phyloP scores from a whole-genome alignment of 1,140 invertebrate species.

The Drosophila rhopaloa region DNA sequence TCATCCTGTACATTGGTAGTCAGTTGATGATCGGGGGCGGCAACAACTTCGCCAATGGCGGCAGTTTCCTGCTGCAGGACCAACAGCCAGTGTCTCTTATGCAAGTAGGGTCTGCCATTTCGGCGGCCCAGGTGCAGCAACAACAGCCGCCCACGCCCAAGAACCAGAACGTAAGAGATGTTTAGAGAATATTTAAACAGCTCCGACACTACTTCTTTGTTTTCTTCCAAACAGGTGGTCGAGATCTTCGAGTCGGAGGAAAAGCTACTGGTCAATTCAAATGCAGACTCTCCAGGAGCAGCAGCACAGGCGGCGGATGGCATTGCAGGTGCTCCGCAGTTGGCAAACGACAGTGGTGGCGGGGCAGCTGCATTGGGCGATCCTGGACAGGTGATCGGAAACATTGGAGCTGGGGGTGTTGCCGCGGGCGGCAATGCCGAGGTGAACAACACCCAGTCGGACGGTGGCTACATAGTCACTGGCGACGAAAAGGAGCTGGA shows the following conservation, averaged over 20 bases:
- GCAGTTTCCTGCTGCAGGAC: conserved; percentile 77
- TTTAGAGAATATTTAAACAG: neutral
- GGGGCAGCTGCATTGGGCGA: conserved; percentile 28
- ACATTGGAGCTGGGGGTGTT: conserved; percentile 46
- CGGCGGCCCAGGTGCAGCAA: conserved; percentile 46
- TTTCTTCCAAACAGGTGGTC: conserved; percentile 23
- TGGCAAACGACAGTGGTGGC: conserved; percentile 51
- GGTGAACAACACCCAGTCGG: conserved; percentile 69
- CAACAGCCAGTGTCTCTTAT: conserved; percentile 52
- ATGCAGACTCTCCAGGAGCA: conserved; percentile 17
- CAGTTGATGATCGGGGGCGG: conserved; percentile 85
- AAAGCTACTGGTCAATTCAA: conserved; percentile 43
- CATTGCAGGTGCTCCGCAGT: conserved; percentile 8
- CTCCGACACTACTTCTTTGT: neutral
- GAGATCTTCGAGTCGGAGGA: conserved; percentile 60
- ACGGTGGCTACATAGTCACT: conserved; percentile 67
- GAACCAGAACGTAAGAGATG: conserved; percentile 50
- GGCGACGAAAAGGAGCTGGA: conserved; percentile 82
- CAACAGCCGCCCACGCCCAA: conserved; percentile 59
- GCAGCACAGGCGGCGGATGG: conserved; percentile 25
- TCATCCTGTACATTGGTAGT: conserved; percentile 89
- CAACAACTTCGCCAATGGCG: conserved; percentile 73
- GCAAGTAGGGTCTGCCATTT: conserved; percentile 29
- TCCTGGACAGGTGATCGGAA: conserved; percentile 60
- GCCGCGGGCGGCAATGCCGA: conserved; percentile 26